Percentiles rank a stretch among this genome's conserved stretches.
Conservation (phyloP, 2,113 vertebrate genomes). For the Physeter macrocephalus region DNA sequence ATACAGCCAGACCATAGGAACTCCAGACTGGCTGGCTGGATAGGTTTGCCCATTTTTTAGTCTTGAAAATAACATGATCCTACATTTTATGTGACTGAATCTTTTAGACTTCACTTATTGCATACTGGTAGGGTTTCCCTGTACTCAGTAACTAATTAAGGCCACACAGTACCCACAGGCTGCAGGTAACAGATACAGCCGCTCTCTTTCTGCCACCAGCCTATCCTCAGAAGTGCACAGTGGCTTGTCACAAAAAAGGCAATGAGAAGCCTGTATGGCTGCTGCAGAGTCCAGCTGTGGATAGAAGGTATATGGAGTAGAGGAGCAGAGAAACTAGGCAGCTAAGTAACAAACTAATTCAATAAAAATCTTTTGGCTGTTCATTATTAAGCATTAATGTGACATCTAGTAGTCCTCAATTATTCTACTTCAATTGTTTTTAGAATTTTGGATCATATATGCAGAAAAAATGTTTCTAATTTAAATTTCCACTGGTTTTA, state of each 20-base stretch:
- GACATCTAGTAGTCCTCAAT: background rate
- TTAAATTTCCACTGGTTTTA: slow-evolving; percentile 22
- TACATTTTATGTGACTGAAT: background rate
- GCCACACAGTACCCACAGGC: background rate
- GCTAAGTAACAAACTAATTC: background rate
- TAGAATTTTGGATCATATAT: background rate
- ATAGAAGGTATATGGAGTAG: background rate
- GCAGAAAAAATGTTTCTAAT: slow-evolving; percentile 20
- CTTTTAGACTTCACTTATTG: background rate
- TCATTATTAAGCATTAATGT: background rate
- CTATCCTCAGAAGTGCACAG: background rate
- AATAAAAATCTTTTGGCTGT: background rate
- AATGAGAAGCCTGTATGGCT: background rate
- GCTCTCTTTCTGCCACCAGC: background rate
- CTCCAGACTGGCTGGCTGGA: background rate
- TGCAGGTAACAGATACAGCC: background rate
- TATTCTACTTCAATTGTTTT: background rate
- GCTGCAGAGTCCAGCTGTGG: background rate
- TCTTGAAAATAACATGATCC: slow-evolving; percentile 18
- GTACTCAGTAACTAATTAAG: background rate
- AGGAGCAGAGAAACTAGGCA: background rate
- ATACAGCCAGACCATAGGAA: background rate
- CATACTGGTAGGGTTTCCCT: background rate
- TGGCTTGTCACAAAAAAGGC: background rate
- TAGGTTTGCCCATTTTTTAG: background rate